These are phyloP conservation scores for Parauchenoglanis punctatus DNA, from an alignment of 2,797 vertebrate genomes.

Conservation along the genomic window DNA sequence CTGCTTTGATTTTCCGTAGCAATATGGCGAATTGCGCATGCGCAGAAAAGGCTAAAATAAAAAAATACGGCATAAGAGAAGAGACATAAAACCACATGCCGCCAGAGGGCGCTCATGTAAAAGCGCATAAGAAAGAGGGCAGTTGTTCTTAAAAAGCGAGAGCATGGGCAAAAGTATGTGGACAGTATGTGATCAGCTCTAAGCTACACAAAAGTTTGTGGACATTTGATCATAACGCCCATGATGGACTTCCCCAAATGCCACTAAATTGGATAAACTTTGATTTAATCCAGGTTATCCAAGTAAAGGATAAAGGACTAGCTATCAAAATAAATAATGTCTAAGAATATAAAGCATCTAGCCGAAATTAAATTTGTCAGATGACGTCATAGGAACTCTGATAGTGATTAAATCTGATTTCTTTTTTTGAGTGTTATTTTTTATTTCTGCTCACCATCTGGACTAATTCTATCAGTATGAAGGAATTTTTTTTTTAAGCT, in stretches of 20 bases:
- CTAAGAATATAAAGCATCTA: not conserved
- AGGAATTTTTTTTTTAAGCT: not conserved
- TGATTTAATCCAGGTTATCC: not conserved
- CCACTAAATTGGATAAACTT: not conserved
- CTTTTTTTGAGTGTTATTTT: not conserved
- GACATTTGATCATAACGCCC: not conserved
- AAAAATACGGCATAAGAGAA: too few species aligned
- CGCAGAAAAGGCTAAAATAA: not conserved
- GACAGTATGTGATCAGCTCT: too few species aligned
- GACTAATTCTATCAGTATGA: not conserved
- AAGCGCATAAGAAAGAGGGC: not conserved
- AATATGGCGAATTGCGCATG: slow-evolving; percentile 58
- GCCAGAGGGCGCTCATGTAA: slow-evolving; percentile 16
- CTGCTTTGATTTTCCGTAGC: slow-evolving; percentile 40
- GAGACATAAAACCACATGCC: not conserved
- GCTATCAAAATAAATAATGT: not conserved
- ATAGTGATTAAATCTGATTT: not conserved
- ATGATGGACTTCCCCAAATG: not conserved
- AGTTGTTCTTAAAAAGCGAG: not conserved
- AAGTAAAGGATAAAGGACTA: not conserved
- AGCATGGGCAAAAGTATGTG: not conserved
- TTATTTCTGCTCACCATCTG: not conserved
- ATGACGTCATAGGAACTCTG: not conserved
- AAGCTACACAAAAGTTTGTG: too few species aligned
- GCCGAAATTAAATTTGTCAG: not conserved